A percentile compares a stretch with the other conserved stretches of the same genome.
Conservation (phyloP, 2,113 vertebrate genomes). For the Sturnus vulgaris region DNA sequence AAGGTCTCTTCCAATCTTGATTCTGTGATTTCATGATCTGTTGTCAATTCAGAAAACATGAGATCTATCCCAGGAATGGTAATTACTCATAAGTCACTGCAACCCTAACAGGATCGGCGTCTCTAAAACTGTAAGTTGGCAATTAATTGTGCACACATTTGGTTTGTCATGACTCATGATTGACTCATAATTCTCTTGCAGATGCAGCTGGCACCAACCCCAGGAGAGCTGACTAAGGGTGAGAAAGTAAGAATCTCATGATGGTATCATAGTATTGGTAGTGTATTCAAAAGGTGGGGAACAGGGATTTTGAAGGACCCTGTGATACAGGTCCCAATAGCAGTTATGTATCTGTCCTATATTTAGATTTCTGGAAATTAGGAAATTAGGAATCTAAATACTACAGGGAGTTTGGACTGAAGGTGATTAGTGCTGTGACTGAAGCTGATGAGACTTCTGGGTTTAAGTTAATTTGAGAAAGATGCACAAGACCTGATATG, state of each 20-base stretch:
- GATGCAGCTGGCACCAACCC: not conserved
- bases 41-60: not conserved
- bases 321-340: not conserved
- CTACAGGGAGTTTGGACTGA: not conserved
- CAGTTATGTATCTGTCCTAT: not conserved
- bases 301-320: not conserved
- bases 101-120: not conserved
- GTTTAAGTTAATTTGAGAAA: not conserved
- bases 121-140: not conserved
- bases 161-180: not conserved
- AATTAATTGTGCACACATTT: conserved; percentile 1
- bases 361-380: not conserved
- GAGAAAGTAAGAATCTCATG: not conserved
- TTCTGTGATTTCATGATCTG: not conserved
- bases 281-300: not conserved
- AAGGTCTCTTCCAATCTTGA: not conserved
- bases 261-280: not conserved
- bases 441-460: not conserved
- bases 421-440: not conserved
- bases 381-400: not conserved
- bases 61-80: not conserved
- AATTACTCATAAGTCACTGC: not conserved
- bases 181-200: conserved; percentile 3
- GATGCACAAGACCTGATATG: not conserved
- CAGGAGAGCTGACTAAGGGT: not conserved